Conservation (phyloP, 2,888 invertebrate species). For the Caenorhabditis drosophilae region DNA sequence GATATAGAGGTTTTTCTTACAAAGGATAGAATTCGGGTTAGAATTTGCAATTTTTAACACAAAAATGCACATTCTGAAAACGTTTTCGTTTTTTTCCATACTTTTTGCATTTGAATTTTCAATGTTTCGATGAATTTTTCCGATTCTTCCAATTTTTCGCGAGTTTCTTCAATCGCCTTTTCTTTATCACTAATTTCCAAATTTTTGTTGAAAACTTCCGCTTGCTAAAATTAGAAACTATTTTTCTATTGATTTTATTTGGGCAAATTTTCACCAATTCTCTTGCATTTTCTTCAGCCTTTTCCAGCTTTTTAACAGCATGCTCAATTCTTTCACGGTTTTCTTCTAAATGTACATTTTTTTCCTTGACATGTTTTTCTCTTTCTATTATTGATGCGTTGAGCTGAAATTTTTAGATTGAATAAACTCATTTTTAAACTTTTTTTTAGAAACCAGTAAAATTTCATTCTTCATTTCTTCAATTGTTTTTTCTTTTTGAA, state of each 20-base stretch:
- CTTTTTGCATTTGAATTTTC: conserved; percentile 42
- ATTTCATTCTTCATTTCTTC: conserved; percentile 29
- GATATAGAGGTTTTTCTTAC: background rate
- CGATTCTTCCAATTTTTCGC: conserved; percentile 19
- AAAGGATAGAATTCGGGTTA: too few species aligned
- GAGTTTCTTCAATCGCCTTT: conserved; percentile 21
- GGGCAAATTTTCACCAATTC: conserved; percentile 49
- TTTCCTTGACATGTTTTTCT: conserved; percentile 30
- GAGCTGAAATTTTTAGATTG: conserved; percentile 2
- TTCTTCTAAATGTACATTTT: conserved; percentile 44
- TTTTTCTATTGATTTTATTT: background rate
- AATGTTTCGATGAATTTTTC: conserved; percentile 31
- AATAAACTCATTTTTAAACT: background rate
- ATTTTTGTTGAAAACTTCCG: conserved; percentile 15
- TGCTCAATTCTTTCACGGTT: conserved; percentile 45
- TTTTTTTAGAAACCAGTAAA: conserved; percentile 8
- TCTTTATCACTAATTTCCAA: conserved; percentile 9
- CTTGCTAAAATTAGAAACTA: conserved; percentile 11
- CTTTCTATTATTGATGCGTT: conserved; percentile 7
- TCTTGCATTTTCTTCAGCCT: conserved; percentile 63
- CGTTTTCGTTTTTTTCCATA: conserved; percentile 2
- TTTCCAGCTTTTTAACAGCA: conserved; percentile 50
- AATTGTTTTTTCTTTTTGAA: conserved; percentile 18
- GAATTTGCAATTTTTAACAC: too few species aligned
- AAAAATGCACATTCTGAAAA: background rate